Evolutionary conservation across 2,797 vertebrate species (phyloP).

Genomic region (Remorina albescens): DNA sequence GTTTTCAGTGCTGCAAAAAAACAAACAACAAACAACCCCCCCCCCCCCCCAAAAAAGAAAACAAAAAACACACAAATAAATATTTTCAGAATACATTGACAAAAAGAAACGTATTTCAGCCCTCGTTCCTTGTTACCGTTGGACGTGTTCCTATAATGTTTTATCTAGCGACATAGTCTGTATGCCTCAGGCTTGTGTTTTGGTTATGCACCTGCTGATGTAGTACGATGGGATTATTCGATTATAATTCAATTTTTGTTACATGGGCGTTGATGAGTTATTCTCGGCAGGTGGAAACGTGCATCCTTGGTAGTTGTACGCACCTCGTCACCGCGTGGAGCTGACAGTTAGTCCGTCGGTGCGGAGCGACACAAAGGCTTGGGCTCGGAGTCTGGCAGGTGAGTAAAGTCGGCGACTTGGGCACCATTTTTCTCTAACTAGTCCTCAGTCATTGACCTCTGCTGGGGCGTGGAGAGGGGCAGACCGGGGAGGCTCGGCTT

Average conservation of each 20-base stretch:
- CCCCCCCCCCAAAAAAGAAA: too few relatives aligned
- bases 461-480: conserved; percentile 76
- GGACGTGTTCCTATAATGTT: conserved; percentile 78
- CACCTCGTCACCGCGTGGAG: conserved; percentile 60
- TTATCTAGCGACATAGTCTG: conserved; percentile 78
- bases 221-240: conserved; percentile 76
- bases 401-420: conserved; percentile 64
- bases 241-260: conserved; percentile 80
- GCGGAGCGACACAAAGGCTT: conserved; percentile 75
- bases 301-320: conserved; percentile 76
- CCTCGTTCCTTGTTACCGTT: conserved; percentile 77
- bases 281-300: conserved; percentile 76
- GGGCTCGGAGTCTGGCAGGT: conserved; percentile 79
- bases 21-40: too few relatives aligned
- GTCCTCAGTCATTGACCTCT: conserved; percentile 74
- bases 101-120: conserved; percentile 78
- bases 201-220: conserved; percentile 82
- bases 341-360: conserved; percentile 67
- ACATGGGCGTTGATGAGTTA: conserved; percentile 78
- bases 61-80: conserved; percentile 80
- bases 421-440: conserved; percentile 62
- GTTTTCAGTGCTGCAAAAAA: conserved; percentile 75
- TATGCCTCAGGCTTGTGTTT: conserved; percentile 81
- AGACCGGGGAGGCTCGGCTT: conserved; percentile 67
- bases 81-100: conserved; percentile 81